A percentile compares a stretch with the other conserved stretches of the same genome.
These are phyloP conservation scores for Spinus pinus DNA, from an alignment of 2,797 vertebrate species.

Conservation along the genomic window DNA sequence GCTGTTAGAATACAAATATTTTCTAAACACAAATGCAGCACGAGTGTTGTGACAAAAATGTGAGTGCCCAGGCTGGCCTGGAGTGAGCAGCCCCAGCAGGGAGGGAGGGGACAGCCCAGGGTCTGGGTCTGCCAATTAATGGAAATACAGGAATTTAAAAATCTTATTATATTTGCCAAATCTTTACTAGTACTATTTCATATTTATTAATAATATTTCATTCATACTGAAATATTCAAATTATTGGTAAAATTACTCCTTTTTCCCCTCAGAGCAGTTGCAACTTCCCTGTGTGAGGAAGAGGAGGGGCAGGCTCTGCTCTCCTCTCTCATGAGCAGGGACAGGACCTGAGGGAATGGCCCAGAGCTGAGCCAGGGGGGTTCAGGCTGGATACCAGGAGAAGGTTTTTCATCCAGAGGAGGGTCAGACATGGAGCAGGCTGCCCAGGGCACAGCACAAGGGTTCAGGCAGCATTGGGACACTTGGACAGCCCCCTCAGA, in stretches of 20 bases:
- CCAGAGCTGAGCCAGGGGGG: background rate
- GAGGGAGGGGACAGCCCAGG: background rate
- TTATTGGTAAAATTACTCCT: background rate
- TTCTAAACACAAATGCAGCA: background rate
- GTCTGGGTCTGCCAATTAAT: background rate
- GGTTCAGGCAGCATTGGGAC: fast-evolving
- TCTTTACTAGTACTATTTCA: no score
- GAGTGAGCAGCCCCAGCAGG: background rate
- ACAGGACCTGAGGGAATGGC: background rate
- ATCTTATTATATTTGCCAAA: no score
- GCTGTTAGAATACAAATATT: background rate
- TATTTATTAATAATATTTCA: no score
- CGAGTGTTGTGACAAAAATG: background rate
- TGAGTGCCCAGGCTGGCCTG: background rate
- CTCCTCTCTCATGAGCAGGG: background rate
- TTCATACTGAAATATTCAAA: background rate
- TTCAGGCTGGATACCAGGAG: no score
- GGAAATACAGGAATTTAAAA: background rate
- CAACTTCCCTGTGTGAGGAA: background rate
- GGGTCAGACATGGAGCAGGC: background rate
- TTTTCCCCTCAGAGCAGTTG: background rate
- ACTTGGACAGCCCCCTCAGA: background rate
- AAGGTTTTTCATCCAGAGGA: background rate
- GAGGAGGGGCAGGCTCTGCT: background rate
- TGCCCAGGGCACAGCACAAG: background rate